These are phyloP conservation scores for Simalia tracyae DNA, from an alignment of 2,797 vertebrate species.

Conservation along the genomic window DNA sequence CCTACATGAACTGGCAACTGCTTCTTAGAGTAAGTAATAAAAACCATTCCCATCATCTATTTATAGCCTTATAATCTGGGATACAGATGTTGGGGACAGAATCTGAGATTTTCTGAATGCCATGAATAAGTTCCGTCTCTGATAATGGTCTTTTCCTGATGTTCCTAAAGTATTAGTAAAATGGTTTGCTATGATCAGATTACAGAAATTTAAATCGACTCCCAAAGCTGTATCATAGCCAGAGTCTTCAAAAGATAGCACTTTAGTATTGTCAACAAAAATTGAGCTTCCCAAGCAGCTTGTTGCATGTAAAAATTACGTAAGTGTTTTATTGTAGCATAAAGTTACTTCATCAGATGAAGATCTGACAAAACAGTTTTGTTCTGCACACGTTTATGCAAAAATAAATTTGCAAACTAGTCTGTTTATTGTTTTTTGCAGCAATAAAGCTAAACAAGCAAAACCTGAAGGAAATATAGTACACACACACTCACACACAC, in stretches of 20 bases:
- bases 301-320: neutral
- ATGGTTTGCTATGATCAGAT: neutral
- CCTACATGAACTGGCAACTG: neutral
- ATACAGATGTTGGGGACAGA: neutral
- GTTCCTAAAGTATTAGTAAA: neutral
- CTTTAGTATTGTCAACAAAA: neutral
- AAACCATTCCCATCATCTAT: neutral
- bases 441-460: conserved; percentile 32
- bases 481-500: conserved; percentile 39
- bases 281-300: neutral
- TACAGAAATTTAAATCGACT: neutral
- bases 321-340: neutral
- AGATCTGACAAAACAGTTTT: neutral
- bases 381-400: neutral
- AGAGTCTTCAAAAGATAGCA: neutral
- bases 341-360: neutral
- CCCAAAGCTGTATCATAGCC: neutral
- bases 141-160: neutral
- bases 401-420: neutral
- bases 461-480: conserved; percentile 45
- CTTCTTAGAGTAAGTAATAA: neutral
- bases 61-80: neutral
- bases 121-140: neutral
- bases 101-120: neutral
- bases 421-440: neutral